Percentiles rank a stretch among this genome's conserved stretches.
phyloP scores from a whole-genome alignment of 2,888 invertebrate genomes.

The Caenorhabditis virilis region DNA sequence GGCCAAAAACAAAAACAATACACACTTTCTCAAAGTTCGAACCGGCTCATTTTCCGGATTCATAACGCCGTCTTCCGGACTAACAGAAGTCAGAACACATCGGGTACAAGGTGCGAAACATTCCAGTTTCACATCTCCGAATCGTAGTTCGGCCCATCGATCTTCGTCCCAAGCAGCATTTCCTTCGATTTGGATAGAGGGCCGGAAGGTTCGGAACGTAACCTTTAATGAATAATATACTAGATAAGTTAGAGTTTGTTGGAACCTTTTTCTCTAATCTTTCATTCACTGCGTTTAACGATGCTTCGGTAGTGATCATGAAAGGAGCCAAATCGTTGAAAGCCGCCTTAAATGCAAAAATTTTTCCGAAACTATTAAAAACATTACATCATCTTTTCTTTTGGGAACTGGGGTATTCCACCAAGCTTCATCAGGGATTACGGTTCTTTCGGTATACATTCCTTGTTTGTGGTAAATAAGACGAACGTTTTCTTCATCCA shows the following conservation, averaged over 20 bases:
- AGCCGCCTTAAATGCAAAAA: conserved; percentile 41
- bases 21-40: conserved; percentile 31
- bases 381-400: conserved; percentile 40
- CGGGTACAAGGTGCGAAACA: conserved; percentile 47
- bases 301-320: conserved; percentile 34
- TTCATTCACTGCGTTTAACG: conserved; percentile 38
- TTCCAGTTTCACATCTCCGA: conserved; percentile 42
- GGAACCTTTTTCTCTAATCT: conserved; percentile 26
- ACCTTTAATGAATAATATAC: no score
- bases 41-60: conserved; percentile 38
- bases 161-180: conserved; percentile 48
- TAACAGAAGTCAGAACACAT: conserved; percentile 43
- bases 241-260: no score
- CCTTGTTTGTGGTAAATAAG: conserved; percentile 26
- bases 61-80: conserved; percentile 38
- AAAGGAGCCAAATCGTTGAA: conserved; percentile 46
- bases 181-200: conserved; percentile 40
- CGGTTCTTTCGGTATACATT: conserved; percentile 39
- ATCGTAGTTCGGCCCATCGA: conserved; percentile 41
- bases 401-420: conserved; percentile 49
- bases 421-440: conserved; percentile 28
- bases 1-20: neutral
- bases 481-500: conserved; percentile 37
- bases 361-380: neutral
- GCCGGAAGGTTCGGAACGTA: conserved; percentile 37